Base-by-base conservation (phyloP, 1,140 invertebrate genomes). In the Drosophila tsacasi region DNA sequence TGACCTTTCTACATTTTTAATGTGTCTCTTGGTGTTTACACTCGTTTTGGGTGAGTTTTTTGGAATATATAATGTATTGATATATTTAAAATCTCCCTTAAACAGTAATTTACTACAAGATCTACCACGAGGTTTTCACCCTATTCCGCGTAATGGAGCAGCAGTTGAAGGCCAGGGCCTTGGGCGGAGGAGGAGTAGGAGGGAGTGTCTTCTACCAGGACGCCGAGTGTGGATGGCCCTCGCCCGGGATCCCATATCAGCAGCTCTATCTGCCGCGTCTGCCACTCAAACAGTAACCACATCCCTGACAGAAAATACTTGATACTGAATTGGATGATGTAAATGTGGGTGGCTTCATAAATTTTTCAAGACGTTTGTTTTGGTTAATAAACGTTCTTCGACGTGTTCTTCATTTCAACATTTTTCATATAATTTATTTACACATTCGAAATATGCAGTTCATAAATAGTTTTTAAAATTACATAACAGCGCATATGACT, bases 401-500 rank as follows among this genome's bases (percentile, higher is more conserved):
- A 42, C 55, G 49, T 13, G 42, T 49, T 44, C 27, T 37, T 44
- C 25, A 44, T 75, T 68, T 74, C 60, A 83, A 87, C 71, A 85
- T 85, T 79, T 85, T 52, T 52, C 30, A 83, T 80, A 91, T 90
- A 90, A 90, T 90, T 90, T 90, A 90, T 90, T 90, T 90, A 90
- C 86, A 90, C 79, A 69, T n/a, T n/a, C 74, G 62, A 76, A 81
- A 83, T 39, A 57, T 66, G 66, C 65, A 90, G 81, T 91, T 90
- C 85, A 90, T 90, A 90, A 90, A 90, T 90, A 90, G 85, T 73
- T 46, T 32, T 90, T 90, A 90, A 85, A 90, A 90, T 90, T 90
- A 90, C 85, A 89, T 90, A 90, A 90, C 85, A 90, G 85, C 85
- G 85, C 85, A 85, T 90, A 90, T 90, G 85, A 90, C 85, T 90